These are phyloP conservation scores for Gopherus flavomarginatus DNA, from an alignment of 2,113 vertebrate genomes.

Conservation along the genomic window DNA sequence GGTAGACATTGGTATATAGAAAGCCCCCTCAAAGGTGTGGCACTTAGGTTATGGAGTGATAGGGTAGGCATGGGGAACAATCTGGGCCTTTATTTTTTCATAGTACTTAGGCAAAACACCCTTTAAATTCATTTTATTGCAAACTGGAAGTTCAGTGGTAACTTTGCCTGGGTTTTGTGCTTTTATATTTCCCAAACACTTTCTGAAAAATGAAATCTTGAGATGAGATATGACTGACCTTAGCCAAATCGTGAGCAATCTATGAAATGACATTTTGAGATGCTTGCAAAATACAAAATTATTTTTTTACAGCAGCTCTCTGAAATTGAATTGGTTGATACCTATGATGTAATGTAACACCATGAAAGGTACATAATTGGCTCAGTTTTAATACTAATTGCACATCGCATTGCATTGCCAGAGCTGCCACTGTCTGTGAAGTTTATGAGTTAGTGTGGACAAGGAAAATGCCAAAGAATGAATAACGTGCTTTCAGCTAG, in stretches of 20 bases:
- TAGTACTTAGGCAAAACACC: neutral
- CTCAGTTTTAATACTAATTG: slow-evolving; percentile 19
- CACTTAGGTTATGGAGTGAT: neutral
- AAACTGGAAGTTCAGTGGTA: neutral
- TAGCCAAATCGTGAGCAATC: neutral
- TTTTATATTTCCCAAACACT: neutral
- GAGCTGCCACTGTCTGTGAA: neutral
- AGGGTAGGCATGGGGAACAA: neutral
- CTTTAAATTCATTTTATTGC: neutral
- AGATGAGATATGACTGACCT: neutral
- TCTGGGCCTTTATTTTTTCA: neutral
- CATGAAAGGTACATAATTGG: neutral
- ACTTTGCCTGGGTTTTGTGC: neutral
- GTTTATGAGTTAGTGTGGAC: neutral
- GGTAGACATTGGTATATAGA: neutral
- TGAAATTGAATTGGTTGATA: neutral
- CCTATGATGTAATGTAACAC: neutral
- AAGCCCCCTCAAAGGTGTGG: neutral
- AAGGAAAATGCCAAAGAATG: neutral
- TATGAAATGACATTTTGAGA: neutral
- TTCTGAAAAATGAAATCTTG: neutral
- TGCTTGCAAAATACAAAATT: neutral
- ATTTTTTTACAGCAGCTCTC: neutral
- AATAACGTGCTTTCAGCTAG: neutral
- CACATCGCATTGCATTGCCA: neutral